Percentiles rank a stretch among this genome's conserved stretches.
phyloP scores from a whole-genome alignment of 1,140 invertebrate genomes.

The Oryzaephilus surinamensis region DNA sequence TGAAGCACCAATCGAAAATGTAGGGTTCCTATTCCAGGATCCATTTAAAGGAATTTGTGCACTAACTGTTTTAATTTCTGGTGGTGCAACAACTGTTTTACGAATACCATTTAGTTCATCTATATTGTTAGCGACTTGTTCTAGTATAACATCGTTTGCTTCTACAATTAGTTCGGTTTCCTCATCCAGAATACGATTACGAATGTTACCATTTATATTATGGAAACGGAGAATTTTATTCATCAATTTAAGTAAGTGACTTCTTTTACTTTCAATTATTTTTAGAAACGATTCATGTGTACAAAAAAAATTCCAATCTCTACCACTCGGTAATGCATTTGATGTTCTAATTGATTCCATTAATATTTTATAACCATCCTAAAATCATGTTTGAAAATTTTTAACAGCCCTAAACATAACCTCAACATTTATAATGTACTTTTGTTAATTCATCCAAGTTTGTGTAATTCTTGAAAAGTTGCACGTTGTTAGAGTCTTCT shows the following conservation, averaged over 20 bases:
- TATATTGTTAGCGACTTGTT: constrained; percentile 60
- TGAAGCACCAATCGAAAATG: constrained; percentile 21
- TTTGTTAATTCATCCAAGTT: constrained; percentile 31
- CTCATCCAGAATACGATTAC: constrained; percentile 49
- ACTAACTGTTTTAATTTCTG: constrained; percentile 36
- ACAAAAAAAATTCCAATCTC: constrained; percentile 57
- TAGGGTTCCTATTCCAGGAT: constrained; percentile 34
- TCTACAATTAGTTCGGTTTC: constrained; percentile 65
- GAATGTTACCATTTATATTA: constrained; percentile 49
- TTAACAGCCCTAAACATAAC: constrained; percentile 7
- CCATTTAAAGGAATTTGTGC: constrained; percentile 30
- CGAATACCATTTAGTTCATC: constrained; percentile 60
- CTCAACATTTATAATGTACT: constrained; percentile 20
- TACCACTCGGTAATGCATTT: constrained; percentile 56
- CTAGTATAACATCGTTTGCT: constrained; percentile 70
- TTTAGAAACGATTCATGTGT: constrained; percentile 58
- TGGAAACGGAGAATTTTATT: constrained; percentile 47
- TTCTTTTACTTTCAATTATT: constrained; percentile 46
- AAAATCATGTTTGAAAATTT: constrained; percentile 18
- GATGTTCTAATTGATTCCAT: constrained; percentile 53
- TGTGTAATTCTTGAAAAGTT: background rate
- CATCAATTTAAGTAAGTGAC: constrained; percentile 43
- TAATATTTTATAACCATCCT: constrained; percentile 46
- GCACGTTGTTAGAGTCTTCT: no score
- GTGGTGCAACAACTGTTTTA: constrained; percentile 41